Base-by-base conservation (phyloP, 1,140 invertebrate genomes). In the Apocrypta bakeri region DNA sequence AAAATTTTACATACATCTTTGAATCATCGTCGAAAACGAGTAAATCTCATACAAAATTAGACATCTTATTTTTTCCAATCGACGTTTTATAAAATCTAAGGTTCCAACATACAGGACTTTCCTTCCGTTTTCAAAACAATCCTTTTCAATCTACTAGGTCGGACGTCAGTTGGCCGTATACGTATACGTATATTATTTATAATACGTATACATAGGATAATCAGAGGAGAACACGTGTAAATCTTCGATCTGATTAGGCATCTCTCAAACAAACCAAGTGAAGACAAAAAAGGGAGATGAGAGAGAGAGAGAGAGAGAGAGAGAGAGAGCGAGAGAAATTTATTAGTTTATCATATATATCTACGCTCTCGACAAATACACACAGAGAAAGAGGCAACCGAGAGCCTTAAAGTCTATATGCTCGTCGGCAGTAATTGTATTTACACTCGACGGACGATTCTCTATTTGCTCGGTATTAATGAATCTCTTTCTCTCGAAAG, bases 401-500 rank as follows among this genome's bases (percentile, higher is more conserved):
- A 4, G 40, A 42, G 40, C 40, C 40, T 42, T 12, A 56, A 56
- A 73, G 79, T 81, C 69, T 73, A 81, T 74, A 81, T 64, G 31
- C 71, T 81, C 71, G 27, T 2, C 2, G 8, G 31, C 11, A 40
- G 79, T 81, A 75, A 81, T 75, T 75, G 73, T 82, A 76, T 82
- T 82, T 82, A 76, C 80, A 76, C 79, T 77, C 68, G 4, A 7
- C 17, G 48, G 68, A 78, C 9, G 48, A 79, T 83, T 64, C 48
- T 56, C 56, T 83, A 66, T 79, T 83, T 83, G 77, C 76, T 73
- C 61, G 68, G 77, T 74, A 66, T 66, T 79, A 79, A 77, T 83
- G 75, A 82, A 76, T 82, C 73, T 71, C 27, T n/a, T n/a, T n/a
- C n/a, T n/a, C n/a, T n/a, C n/a, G n/a, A n/a, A 25, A 64, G 48